Conservation (phyloP, 2,797 vertebrate species). For the Pogoniulus pusillus region DNA sequence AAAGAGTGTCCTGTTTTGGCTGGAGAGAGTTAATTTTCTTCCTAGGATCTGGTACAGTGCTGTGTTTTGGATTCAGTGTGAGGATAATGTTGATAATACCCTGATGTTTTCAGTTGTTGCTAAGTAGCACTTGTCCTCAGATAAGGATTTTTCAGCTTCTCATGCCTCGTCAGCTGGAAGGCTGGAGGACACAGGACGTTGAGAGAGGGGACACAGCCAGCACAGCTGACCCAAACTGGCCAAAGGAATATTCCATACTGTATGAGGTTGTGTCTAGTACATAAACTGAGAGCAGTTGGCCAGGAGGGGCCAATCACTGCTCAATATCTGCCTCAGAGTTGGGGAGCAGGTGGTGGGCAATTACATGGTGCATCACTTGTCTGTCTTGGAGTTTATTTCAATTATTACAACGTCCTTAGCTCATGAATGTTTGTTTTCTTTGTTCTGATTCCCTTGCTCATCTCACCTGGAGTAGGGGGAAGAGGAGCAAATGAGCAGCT, state of each 20-base stretch:
- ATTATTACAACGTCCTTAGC: background rate
- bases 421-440: background rate
- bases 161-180: background rate
- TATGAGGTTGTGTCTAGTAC: background rate
- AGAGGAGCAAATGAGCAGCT: background rate
- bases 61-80: too few relatives aligned
- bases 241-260: background rate
- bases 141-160: background rate
- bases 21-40: background rate
- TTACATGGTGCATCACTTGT: background rate
- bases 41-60: too few relatives aligned
- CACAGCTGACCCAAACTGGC: background rate
- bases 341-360: background rate
- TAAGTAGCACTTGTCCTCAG: too few relatives aligned
- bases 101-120: too few relatives aligned
- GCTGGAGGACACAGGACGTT: background rate
- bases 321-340: background rate
- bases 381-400: background rate
- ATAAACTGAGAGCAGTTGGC: background rate
- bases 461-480: background rate
- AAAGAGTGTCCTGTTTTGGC: background rate
- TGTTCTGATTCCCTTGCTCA: background rate
- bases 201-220: background rate
- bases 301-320: background rate
- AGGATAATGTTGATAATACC: too few relatives aligned